These are phyloP conservation scores for Allacma fusca DNA, from an alignment of 2,888 invertebrate species.

Conservation along the genomic window DNA sequence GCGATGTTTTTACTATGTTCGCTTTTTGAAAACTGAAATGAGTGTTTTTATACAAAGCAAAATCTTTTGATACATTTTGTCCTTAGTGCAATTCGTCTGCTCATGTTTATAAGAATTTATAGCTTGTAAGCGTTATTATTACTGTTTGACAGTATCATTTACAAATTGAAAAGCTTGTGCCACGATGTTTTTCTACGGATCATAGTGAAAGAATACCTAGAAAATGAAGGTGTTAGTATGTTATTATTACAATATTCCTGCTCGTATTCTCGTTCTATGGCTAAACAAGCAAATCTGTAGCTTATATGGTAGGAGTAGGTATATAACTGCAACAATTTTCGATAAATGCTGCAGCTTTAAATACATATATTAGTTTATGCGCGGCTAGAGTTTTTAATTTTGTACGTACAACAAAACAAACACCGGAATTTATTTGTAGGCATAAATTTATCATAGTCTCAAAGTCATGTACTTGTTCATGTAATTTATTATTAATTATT, in stretches of 20 bases:
- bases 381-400: constrained; percentile 19
- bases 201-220: background rate
- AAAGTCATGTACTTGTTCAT: constrained; percentile 26
- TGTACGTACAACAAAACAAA: constrained; percentile 9
- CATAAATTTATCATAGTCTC: background rate
- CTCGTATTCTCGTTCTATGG: background rate
- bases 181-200: background rate
- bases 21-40: constrained; percentile 1
- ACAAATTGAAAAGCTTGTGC: background rate
- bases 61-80: constrained; percentile 24
- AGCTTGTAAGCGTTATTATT: constrained; percentile 22
- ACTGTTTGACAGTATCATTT: constrained; percentile 14
- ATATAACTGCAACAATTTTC: constrained; percentile 2
- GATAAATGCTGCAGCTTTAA: constrained; percentile 24
- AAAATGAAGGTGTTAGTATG: no score
- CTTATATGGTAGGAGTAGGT: no score
- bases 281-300: no score
- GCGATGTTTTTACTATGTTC: background rate
- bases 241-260: background rate
- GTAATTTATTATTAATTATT: constrained; percentile 5
- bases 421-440: background rate
- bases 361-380: background rate
- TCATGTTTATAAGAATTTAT: constrained; percentile 6
- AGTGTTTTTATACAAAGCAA: background rate
- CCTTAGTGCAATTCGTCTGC: constrained; percentile 23